Base-by-base conservation (phyloP, 2,113 vertebrate species). In the Eulacestoma nigropectus region DNA sequence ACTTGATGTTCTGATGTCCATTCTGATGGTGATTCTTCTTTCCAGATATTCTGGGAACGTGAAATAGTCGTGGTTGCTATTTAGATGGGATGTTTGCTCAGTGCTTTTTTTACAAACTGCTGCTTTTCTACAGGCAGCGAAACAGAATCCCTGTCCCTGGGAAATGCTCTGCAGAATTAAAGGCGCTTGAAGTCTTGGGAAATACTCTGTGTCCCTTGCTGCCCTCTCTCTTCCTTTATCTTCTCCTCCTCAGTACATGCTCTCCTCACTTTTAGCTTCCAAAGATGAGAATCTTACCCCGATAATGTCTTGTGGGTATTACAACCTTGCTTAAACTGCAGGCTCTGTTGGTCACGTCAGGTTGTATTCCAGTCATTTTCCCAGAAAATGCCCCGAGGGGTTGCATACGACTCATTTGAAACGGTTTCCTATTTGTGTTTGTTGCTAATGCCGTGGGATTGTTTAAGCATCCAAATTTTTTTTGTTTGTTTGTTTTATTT, bases 291-390 rank as follows among this genome's bases (percentile, higher is more conserved):
- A 84, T 62, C 84, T 75, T 76, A 57, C 16, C 53, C 81, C 7
- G 4, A 16, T 68, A 44, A 84, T 74, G 82, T 92, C 74, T 93
- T 84, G 29, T 90, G 73, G 44, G 52, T 90, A 30, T 89, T 92
- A 55, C 9, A 70, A 41, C 52, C 78, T 89, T 80, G 56, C 76
- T 60, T 93, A 92, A 95, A 79, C 78, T 42, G 62, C 68, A 72
- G 72, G 52, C 93, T 89, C 32, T 75, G 12, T 89, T 94, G 90
- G 53, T 81, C 88, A 7, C 19, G 83, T 95, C 96, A 94, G 64
- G 64, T 92, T 89, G 64, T 78, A 60, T 90, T 95, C 35, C 37
- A 72, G 86, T 84, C 44, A 72, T 90, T 93, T 93, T 64, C 64
- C 35, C 68, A 72, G 56, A 46, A 86, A 69, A 84, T 11, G 13